A percentile compares a stretch with the other conserved stretches of the same genome.
These are phyloP conservation scores for Micrastur ruficollis DNA, from an alignment of 2,797 vertebrate species.

Conservation along the genomic window DNA sequence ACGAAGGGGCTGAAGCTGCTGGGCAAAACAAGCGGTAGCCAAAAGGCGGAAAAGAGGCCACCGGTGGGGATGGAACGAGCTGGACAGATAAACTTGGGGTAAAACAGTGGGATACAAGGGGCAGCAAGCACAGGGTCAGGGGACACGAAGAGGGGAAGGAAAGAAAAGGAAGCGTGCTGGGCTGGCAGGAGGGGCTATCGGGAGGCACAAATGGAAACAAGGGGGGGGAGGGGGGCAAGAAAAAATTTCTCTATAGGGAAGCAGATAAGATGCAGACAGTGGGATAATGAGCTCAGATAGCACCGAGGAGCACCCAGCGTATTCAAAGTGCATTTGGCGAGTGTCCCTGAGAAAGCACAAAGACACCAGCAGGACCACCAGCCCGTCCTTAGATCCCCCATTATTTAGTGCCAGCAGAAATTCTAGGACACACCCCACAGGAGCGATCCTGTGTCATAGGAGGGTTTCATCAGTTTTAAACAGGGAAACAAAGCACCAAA, in stretches of 20 bases:
- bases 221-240: not conserved
- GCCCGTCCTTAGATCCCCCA: not conserved
- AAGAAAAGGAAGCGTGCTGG: not conserved
- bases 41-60: not conserved
- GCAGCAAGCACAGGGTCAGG: not conserved
- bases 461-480: not conserved
- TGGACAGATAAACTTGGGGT: not conserved
- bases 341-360: not conserved
- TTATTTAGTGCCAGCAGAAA: not conserved
- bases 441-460: accelerated
- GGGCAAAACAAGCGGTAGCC: not conserved
- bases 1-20: not conserved
- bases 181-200: not conserved
- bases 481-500: not conserved
- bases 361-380: not conserved
- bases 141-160: not conserved
- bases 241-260: not conserved
- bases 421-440: not conserved
- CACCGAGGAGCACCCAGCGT: accelerated
- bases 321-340: not conserved
- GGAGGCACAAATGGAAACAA: not conserved
- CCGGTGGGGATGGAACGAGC: accelerated
- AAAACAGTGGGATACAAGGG: not conserved
- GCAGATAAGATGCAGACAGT: not conserved
- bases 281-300: not conserved